Base-by-base conservation (phyloP, 2,113 vertebrate genomes). In the Trematocara nigrifrons region DNA sequence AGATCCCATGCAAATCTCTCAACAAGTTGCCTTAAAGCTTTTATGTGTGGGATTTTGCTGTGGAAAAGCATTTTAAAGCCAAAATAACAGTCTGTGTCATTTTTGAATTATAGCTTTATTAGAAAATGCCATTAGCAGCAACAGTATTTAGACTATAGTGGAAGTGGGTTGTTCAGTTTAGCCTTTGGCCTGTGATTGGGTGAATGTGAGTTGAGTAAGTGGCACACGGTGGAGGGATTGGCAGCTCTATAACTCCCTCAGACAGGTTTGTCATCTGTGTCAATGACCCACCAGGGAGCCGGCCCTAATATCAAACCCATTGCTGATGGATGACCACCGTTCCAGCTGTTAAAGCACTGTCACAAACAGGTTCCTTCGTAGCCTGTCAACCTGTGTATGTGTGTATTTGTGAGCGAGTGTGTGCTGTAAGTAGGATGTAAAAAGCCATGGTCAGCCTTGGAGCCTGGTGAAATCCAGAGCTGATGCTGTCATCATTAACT, bases 191-290 rank as follows among this genome's bases (percentile, higher is more conserved):
- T 90, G 85, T 87, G 92, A 93, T 92, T 92, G 94, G 93, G 78
- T 42, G 69, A 82, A 77, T 79, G 85, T 93, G 82, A 79, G 77
- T 49, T 82, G 92, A 90, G 79, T 89, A 84, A 87, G 84, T 86
- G 89, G 85, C 84, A 81, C n/a, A 57, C 51, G 82, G 83, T 76
- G 40, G 66, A 82, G 84, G 84, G 90, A 95, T 87, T 94, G 93
- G 94, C 93, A 92, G 92, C 76, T 94, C 95, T 91, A 89, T 93
- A 94, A 95, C 93, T 94, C 93, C 94, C 84, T 91, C 88, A 81
- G 94, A 94, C 92, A 93, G 94, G 93, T 94, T 94, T 95, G 95
- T 95, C 95, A 95, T 95, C 86, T 91, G 91, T 93, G 94, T 94
- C 95, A 95, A 94, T 92, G 93, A 94, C 89, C 89, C 94, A 94